These are phyloP conservation scores for Aproaerema taeniolella DNA, from an alignment of 2,888 invertebrate species.

Conservation along the genomic window DNA sequence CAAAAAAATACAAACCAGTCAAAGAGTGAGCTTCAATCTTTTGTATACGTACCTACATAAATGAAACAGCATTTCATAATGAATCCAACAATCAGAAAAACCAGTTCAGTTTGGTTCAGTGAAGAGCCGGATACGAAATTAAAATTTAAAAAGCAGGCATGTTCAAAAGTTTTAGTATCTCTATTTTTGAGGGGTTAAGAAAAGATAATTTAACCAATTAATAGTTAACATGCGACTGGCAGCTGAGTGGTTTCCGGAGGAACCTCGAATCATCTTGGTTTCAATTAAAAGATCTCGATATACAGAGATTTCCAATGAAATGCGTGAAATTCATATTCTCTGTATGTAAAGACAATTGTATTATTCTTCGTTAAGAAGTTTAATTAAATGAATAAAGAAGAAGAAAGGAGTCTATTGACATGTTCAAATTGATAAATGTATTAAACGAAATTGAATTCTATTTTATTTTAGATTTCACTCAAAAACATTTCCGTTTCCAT, in stretches of 20 bases:
- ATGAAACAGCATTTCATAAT: conserved; percentile 8
- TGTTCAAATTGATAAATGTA: too few species aligned
- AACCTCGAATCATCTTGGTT: background rate
- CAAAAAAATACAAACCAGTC: background rate
- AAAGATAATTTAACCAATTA: too few species aligned
- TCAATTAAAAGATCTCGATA: too few species aligned
- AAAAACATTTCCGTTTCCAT: background rate
- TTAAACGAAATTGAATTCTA: background rate
- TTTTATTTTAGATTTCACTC: background rate
- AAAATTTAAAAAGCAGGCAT: conserved; percentile 3
- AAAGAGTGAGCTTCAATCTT: background rate
- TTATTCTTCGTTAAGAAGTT: too few species aligned
- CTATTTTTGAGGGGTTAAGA: too few species aligned
- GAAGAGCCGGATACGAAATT: conserved; percentile 9
- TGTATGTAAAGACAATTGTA: too few species aligned
- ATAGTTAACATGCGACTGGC: background rate
- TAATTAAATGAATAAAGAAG: too few species aligned
- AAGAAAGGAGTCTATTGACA: too few species aligned
- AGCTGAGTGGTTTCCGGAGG: background rate
- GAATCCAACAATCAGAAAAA: conserved; percentile 11
- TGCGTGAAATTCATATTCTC: too few species aligned
- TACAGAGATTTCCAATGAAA: background rate
- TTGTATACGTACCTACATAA: conserved; percentile 9
- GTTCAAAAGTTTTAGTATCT: background rate
- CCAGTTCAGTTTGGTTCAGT: too few species aligned